phyloP scores from a whole-genome alignment of 2,113 vertebrate species.

The Cairina moschata region DNA sequence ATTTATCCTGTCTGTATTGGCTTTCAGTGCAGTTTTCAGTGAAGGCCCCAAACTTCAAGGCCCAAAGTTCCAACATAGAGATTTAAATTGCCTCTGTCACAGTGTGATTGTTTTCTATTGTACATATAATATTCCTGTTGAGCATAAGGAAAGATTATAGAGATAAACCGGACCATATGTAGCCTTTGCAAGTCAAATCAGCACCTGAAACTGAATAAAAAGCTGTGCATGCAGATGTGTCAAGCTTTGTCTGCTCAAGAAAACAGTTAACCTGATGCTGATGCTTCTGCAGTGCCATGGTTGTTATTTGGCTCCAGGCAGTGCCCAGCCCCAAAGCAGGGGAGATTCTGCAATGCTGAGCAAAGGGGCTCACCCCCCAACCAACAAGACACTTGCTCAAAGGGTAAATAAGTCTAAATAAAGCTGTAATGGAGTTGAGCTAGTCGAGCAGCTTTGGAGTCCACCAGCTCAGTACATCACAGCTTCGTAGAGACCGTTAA shows the following conservation, averaged over 20 bases:
- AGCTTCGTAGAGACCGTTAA: not conserved
- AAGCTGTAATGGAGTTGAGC: not conserved
- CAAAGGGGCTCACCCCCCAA: not conserved
- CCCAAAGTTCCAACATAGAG: not conserved
- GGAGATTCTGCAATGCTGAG: too few relatives aligned
- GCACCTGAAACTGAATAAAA: not conserved
- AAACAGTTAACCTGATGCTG: not conserved
- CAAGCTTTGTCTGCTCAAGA: not conserved
- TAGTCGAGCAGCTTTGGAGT: not conserved
- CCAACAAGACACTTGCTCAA: not conserved
- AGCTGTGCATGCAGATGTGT: not conserved
- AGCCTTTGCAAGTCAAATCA: constrained; percentile 19
- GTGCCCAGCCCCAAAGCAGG: not conserved
- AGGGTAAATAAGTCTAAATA: not conserved
- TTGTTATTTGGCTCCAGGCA: not conserved
- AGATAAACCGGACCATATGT: not conserved
- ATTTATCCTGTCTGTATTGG: not conserved
- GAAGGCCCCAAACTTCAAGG: not conserved
- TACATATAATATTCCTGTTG: not conserved
- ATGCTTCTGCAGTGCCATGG: not conserved
- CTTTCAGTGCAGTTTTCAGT: not conserved
- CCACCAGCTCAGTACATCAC: not conserved
- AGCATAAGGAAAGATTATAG: not conserved
- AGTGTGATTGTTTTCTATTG: not conserved
- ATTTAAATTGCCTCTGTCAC: not conserved